Percentiles rank a stretch among this genome's conserved stretches.
Evolutionary conservation across 2,888 invertebrate species (phyloP).

Genomic region (Timema cristinae): DNA sequence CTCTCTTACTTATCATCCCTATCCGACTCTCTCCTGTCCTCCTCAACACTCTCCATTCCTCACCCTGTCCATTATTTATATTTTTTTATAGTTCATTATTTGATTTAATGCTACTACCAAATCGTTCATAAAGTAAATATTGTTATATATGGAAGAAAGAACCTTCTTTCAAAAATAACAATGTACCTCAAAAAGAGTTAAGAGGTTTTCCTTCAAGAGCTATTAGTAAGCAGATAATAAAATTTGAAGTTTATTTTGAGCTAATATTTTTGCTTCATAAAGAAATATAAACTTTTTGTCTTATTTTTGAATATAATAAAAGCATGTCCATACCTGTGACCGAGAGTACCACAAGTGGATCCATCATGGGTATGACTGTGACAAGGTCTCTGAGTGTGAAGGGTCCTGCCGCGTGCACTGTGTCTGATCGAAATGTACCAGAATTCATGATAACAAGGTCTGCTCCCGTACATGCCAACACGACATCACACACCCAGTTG

Average conservation of each 20-base stretch:
- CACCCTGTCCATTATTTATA: too few species aligned
- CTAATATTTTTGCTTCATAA: not conserved
- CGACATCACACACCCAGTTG: conserved; percentile 69
- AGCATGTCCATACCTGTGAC: conserved; percentile 54
- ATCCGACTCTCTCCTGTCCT: too few species aligned
- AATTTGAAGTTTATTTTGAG: not conserved
- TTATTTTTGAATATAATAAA: not conserved
- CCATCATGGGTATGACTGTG: conserved; percentile 80
- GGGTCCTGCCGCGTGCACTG: conserved; percentile 73
- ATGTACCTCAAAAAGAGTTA: too few species aligned
- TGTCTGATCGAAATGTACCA: conserved; percentile 76
- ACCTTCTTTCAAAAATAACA: too few species aligned
- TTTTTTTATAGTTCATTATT: too few species aligned
- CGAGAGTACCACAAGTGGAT: conserved; percentile 73
- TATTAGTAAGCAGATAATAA: not conserved
- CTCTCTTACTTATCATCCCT: too few species aligned
- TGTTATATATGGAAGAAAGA: too few species aligned
- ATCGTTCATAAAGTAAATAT: too few species aligned
- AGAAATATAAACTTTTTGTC: not conserved
- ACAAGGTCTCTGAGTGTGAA: conserved; percentile 81
- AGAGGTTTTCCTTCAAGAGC: too few species aligned
- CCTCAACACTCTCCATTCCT: too few species aligned
- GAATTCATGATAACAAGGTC: conserved; percentile 84
- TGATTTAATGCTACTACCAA: too few species aligned
- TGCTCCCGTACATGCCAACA: conserved; percentile 78